phyloP scores from a whole-genome alignment of 2,113 vertebrate genomes.

The Apteryx owenii region DNA sequence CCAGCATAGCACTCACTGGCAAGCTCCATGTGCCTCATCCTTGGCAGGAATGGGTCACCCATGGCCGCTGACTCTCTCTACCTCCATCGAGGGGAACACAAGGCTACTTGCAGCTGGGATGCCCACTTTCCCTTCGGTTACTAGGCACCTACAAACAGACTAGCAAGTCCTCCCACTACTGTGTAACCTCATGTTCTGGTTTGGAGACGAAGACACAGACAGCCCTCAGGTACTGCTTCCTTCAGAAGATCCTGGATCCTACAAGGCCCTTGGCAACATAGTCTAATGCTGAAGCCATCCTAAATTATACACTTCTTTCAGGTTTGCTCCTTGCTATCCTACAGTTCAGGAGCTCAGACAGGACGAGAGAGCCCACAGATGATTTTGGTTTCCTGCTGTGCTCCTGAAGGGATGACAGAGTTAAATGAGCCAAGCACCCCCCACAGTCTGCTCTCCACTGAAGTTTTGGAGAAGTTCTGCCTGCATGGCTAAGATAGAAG shows the following conservation, averaged over 20 bases:
- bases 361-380: not conserved
- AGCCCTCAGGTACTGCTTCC: not conserved
- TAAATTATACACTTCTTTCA: not conserved
- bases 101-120: accelerated
- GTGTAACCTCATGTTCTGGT: not conserved
- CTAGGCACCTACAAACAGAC: not conserved
- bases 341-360: not conserved
- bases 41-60: not conserved
- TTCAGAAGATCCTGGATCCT: not conserved
- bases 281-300: not conserved
- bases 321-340: not conserved
- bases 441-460: not conserved
- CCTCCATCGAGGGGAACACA: not conserved
- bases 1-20: not conserved
- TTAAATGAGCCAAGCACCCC: not conserved
- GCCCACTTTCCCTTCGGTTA: not conserved
- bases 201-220: not conserved
- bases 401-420: not conserved
- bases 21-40: not conserved
- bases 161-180: not conserved
- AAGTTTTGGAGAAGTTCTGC: not conserved
- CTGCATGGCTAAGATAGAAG: not conserved
- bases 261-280: not conserved
- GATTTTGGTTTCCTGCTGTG: not conserved
- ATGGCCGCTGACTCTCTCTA: not conserved